Base-by-base conservation (phyloP, 2,113 vertebrate genomes). In the Limnothrissa miodon region DNA sequence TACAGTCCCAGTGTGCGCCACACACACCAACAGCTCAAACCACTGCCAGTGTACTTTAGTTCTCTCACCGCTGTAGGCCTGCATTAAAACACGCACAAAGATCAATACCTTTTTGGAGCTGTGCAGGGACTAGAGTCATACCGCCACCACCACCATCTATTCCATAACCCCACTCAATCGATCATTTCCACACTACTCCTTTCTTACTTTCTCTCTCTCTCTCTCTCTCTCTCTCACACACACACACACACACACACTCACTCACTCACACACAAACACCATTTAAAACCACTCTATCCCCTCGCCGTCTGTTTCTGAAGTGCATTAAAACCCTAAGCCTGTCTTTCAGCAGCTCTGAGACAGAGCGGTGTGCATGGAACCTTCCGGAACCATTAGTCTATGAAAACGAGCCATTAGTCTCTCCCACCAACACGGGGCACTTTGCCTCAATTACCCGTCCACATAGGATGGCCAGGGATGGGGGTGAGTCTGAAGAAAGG, bases 71-170 rank as follows among this genome's bases (percentile, higher is more conserved):
- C 81, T 81, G 25, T 83, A 85, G 81, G 87, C 87, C 82, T 82
- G 91, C 93, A 93, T 93, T 92, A 92, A 89, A 89, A 84, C 86
- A 83, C 91, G 90, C 91, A 90, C 86, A 79, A 90, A 86, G 82
- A 90, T 94, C 94, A 92, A 94, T 94, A 94, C 90, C 84, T 80
- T 94, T 95, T 93, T 92, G 91, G 59, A 89, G 89, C 85, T 86
- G 90, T 89, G 87, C 84, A 87, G 86, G 89, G 39, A 79, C 86
- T 86, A 92, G 33, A 74, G 5, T 92, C 89, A 48, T 19, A 36
- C 59, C 91, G n/a, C 59, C 91, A 93, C 90, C 88, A 45, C 78
- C 79, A 8, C 51, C 66, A 84, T 33, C 13, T 36, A 13, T 36
- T 74, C 29, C 15, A 13, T 17, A 23, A 23, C 51, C 23, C 45